Evolutionary conservation across 2,113 vertebrate species (phyloP).

Genomic region (Antechinus flavipes): DNA sequence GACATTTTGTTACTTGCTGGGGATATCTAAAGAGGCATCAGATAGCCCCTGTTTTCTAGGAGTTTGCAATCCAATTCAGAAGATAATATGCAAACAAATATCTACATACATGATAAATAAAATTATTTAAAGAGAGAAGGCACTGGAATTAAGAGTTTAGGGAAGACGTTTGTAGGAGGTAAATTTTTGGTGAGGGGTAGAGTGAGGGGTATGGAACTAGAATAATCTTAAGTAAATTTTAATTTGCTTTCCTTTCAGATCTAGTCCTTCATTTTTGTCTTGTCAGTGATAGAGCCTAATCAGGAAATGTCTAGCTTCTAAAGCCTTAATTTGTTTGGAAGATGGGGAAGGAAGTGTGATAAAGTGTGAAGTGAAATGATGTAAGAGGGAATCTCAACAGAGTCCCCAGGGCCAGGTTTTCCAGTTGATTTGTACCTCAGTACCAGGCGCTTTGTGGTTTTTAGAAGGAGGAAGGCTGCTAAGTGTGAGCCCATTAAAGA

Average conservation of each 20-base stretch:
- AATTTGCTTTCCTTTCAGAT: neutral
- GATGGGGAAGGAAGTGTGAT: neutral
- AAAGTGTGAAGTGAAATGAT: neutral
- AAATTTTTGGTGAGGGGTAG: neutral
- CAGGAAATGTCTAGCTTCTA: neutral
- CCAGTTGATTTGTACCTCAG: neutral
- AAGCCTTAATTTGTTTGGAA: neutral
- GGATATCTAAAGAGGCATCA: neutral
- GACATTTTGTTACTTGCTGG: neutral
- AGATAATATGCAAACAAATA: no score
- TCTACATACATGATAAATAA: neutral
- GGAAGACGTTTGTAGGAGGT: neutral
- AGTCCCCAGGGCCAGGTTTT: neutral
- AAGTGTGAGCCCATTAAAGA: neutral
- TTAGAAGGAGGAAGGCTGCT: neutral
- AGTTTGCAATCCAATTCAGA: neutral
- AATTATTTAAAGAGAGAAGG: neutral
- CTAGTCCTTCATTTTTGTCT: neutral
- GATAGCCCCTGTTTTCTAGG: neutral
- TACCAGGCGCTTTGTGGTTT: neutral
- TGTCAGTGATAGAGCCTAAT: neutral
- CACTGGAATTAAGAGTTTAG: neutral
- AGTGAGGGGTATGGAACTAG: neutral
- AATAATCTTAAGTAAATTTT: neutral
- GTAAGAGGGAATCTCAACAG: neutral